Percentiles rank a stretch among this genome's conserved stretches.
Conservation (phyloP, 2,888 invertebrate genomes). For the Scaptomyza polygonia region DNA sequence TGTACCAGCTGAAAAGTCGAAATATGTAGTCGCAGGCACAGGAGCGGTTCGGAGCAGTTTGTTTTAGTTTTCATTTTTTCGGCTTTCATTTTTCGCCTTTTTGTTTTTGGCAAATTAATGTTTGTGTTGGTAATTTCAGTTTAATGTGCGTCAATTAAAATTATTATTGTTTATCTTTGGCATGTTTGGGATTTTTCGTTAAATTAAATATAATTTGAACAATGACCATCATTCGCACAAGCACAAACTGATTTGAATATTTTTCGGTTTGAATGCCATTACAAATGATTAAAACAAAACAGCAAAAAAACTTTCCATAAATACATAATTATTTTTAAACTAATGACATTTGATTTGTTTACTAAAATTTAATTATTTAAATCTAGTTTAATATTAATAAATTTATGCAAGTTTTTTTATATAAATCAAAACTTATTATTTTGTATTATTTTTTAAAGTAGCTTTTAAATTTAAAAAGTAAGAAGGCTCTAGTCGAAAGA, state of each 20-base stretch:
- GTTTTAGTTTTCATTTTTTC: conserved; percentile 27
- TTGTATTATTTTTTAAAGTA: too few species aligned
- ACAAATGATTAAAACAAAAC: not conserved
- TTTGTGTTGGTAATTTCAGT: conserved; percentile 62
- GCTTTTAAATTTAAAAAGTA: too few species aligned
- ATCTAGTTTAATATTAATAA: not conserved
- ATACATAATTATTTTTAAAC: not conserved
- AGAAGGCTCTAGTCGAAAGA: too few species aligned
- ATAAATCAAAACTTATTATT: too few species aligned
- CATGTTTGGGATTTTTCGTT: conserved; percentile 39
- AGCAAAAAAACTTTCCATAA: not conserved
- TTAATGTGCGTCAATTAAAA: conserved; percentile 79
- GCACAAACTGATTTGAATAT: conserved; percentile 27
- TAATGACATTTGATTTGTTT: not conserved
- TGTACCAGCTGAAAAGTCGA: conserved; percentile 46
- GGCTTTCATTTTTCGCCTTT: conserved; percentile 57
- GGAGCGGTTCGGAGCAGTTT: conserved; percentile 25
- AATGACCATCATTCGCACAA: conserved; percentile 21
- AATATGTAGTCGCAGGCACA: not conserved
- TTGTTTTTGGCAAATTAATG: conserved; percentile 63
- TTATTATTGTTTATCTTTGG: conserved; percentile 67
- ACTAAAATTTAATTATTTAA: not conserved
- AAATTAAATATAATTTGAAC: conserved; percentile 75
- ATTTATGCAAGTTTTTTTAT: not conserved
- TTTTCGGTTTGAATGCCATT: not conserved